Evolutionary conservation across 2,888 invertebrate species (phyloP), one percentile per base, ranked within the genome.

Genomic region (Quadroppia sp.): DNA sequence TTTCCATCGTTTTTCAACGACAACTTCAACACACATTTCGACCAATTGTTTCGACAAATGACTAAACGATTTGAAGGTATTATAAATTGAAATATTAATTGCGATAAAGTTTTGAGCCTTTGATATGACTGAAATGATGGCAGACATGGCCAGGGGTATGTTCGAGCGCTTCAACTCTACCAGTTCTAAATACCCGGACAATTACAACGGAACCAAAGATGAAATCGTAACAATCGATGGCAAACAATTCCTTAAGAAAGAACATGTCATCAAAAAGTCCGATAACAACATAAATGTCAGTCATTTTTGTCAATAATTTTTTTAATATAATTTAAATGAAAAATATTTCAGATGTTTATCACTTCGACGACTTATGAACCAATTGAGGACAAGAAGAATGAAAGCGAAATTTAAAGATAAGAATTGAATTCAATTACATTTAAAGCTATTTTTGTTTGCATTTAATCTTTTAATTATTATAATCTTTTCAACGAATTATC

Each of bases 151-250:
- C 2, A n/a, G 67, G 25, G 6, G 23, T 67, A 67, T 67, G 67
- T 67, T 42, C 13, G 67, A 67, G 23, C 2, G 15, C n/a, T 67
- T 67, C 42, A 67, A 67, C n/a, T 9, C 20, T 20, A 42, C 67
- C 13, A 25, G 6, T 23, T 2, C 40, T 67, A 40, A 59, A 20
- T 74, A 74, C 56, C 74, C 74, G 4, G 36, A 25, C 17, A 74
- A 74, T 53, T 74, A 74, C 45, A 74, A 74, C 50, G 74, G 74
- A 15, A 74, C 74, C 9, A 61, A 42, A 30, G 74, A 74, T 9
- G 70, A 71, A 17, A 53, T 50, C 15, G 20, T 74, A 0, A 70
- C 70, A 11, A 70, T 74, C 40, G 61, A 42, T 59, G 74, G 74
- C 36, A 50, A 30, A 59, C 70, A 53, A 17, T 74, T 23, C 25